A percentile compares a stretch with the other conserved stretches of the same genome.
These are phyloP conservation scores for Tiliacea citrago DNA, from an alignment of 2,888 invertebrate genomes.

Conservation along the genomic window DNA sequence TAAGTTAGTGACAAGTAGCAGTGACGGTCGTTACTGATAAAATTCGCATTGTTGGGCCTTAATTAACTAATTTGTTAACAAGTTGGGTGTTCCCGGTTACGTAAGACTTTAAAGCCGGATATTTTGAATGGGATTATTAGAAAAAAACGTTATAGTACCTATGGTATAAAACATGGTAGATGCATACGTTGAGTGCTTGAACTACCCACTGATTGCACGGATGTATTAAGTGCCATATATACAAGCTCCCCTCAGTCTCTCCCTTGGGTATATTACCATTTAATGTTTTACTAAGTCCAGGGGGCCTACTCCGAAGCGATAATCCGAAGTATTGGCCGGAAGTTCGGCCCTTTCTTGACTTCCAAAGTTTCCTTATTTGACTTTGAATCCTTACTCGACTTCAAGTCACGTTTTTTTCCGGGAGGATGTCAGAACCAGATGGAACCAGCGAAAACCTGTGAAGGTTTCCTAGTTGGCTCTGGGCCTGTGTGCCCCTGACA, in stretches of 20 bases:
- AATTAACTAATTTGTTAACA: slow-evolving; percentile 50
- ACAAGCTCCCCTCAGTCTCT: not conserved
- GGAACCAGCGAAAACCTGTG: not conserved
- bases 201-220: not conserved
- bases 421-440: too few species aligned
- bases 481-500: not conserved
- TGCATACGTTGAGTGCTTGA: not conserved
- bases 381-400: too few species aligned
- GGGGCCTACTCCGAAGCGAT: too few species aligned
- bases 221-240: not conserved
- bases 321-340: too few species aligned
- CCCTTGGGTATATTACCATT: not conserved
- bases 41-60: slow-evolving; percentile 50
- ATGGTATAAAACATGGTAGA: not conserved
- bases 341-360: too few species aligned
- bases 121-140: slow-evolving; percentile 10
- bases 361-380: too few species aligned
- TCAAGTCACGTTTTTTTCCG: too few species aligned
- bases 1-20: slow-evolving; percentile 4
- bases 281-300: not conserved
- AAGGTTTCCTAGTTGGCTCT: not conserved
- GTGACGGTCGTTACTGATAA: slow-evolving; percentile 25
- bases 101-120: slow-evolving; percentile 31
- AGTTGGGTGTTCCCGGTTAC: slow-evolving; percentile 52
- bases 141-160: not conserved